A percentile compares a stretch with the other conserved stretches of the same genome.
Evolutionary conservation across 1,140 invertebrate genomes (phyloP).

Genomic region (Meloidogyne floridensis): DNA sequence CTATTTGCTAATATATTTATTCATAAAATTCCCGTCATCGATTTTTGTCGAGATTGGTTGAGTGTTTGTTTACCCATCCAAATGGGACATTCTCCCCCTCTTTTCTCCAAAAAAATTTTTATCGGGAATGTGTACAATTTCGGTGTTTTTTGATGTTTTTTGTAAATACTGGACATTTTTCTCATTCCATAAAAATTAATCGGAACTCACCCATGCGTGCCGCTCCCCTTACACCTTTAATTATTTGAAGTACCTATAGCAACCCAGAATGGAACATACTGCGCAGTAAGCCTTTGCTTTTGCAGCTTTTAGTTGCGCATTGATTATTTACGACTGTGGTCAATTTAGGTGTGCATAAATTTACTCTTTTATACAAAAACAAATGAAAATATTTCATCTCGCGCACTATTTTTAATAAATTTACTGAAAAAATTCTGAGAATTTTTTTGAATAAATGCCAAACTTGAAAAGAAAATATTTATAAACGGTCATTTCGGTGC

Average conservation of each 20-base stretch:
- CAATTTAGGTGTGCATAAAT: background rate
- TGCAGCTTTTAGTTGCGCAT: background rate
- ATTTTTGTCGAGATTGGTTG: constrained; percentile 9
- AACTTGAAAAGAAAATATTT: too few species aligned
- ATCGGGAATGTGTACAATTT: background rate
- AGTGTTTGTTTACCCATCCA: constrained; percentile 2
- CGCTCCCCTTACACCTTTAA: background rate
- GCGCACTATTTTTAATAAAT: background rate
- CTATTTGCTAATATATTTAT: background rate
- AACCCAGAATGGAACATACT: constrained; percentile 8
- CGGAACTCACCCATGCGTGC: constrained; percentile 6
- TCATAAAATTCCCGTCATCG: background rate
- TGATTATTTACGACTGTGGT: constrained; percentile 4
- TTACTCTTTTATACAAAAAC: too few species aligned
- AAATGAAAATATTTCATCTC: background rate
- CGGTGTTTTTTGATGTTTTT: background rate
- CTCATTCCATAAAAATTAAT: background rate
- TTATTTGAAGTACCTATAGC: background rate
- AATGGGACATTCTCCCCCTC: background rate
- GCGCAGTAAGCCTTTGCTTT: background rate
- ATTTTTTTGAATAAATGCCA: background rate
- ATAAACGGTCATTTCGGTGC: too few species aligned
- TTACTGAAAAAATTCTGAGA: constrained; percentile 1
- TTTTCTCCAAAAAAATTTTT: background rate
- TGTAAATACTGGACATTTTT: background rate